Evolutionary conservation across 2,113 vertebrate species (phyloP), one percentile per base, ranked within the genome.

Genomic region (Pedionomus torquatus): DNA sequence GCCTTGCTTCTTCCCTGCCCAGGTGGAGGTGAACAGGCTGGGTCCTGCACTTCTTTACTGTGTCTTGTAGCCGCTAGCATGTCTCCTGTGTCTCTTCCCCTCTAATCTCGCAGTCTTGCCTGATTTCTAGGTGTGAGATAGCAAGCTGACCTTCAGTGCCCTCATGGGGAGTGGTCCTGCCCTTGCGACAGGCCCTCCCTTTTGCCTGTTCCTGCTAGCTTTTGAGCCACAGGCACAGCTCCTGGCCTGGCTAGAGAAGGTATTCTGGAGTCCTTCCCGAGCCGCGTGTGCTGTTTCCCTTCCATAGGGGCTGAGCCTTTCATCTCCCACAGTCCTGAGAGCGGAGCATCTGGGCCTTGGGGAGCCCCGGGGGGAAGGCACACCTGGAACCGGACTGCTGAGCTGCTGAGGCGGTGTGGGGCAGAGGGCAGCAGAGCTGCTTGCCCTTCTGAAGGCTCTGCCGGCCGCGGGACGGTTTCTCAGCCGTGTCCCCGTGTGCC

Each of bases 171-270:
- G 24, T 20, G 8, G 30, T 81, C 37, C 30, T 60, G 33, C 61
- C 43, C 3, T 52, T 78, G 61, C 0, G 0, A 66, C 61, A 79
- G 43, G 63, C 25, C 26, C 21, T 55, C 44, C 2, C 1, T 44
- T 41, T 87, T 0, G 0, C 57, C 83, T 89, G 65, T 68, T 95
- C 87, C 77, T 95, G 71, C 80, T 78, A 39, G 46, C 31, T 84
- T 66, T 69, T 75, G 91, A 96, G 94, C 83, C 72, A 31, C 7
- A 28, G 49, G 23, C 49, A n/a, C 55, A 84, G 89, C 68, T 89
- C 60, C 57, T 54, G 76, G 17, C 19, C 23, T 68, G 57, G 41
- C 87, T 76, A 18, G 57, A 57, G 89, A 5, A 55, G 87, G 57
- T 95, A 61, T 51, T 17, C 6, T 17, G 35, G 14, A 61, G 72